Conservation (phyloP, 2,797 vertebrate genomes). For the Enteromius treurensis region DNA sequence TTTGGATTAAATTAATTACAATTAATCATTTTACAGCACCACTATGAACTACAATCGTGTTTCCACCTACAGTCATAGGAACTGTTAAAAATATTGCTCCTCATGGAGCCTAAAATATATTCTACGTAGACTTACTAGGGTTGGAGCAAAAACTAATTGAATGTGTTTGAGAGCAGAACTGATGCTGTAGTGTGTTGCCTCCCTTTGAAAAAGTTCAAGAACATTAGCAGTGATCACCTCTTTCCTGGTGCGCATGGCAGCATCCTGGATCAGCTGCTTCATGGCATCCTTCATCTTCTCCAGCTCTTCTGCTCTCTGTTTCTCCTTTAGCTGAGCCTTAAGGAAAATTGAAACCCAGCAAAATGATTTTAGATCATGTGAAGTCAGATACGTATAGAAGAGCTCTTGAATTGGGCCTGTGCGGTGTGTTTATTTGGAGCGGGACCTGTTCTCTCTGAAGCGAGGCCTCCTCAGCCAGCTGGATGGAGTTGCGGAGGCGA, state of each 20-base stretch:
- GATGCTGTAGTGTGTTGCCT: not conserved
- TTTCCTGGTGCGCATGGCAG: constrained; percentile 81
- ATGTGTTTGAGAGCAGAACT: not conserved
- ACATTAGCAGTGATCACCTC: constrained; percentile 70
- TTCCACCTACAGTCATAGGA: not conserved
- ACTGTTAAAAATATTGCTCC: not conserved
- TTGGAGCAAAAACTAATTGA: not conserved
- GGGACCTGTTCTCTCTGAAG: constrained; percentile 90
- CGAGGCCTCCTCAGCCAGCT: constrained; percentile 88
- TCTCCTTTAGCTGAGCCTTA: constrained; percentile 87
- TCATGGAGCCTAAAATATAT: not conserved
- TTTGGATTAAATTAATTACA: too few relatives aligned
- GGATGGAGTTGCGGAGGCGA: constrained; percentile 85
- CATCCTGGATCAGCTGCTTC: constrained; percentile 84
- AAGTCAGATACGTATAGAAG: not conserved
- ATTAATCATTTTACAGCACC: too few relatives aligned
- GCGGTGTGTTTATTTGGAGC: not conserved
- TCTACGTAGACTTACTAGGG: not conserved
- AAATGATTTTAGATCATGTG: not conserved
- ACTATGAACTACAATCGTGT: not conserved
- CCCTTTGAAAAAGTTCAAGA: not conserved
- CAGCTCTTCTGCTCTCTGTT: constrained; percentile 86
- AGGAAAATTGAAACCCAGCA: constrained; percentile 9
- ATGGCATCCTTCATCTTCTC: constrained; percentile 86
- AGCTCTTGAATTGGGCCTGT: not conserved